Conservation (phyloP, 2,797 vertebrate species). For the Eurystomus glaucurus region DNA sequence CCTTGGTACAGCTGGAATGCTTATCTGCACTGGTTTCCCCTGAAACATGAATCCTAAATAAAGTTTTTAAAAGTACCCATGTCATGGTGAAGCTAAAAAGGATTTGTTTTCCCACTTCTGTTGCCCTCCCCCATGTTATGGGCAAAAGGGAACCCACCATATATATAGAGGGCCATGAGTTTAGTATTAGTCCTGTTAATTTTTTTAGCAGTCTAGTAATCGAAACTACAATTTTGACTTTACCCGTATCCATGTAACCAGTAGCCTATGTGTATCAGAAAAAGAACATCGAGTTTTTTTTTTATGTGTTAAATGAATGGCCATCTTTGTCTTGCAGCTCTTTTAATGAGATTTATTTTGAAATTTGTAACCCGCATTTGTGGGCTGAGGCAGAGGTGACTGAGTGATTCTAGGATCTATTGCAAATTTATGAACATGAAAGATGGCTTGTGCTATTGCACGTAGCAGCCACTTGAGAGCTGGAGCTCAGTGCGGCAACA, state of each 20-base stretch:
- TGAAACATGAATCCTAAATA: neutral
- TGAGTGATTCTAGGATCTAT: neutral
- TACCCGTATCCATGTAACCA: neutral
- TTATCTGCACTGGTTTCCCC: neutral
- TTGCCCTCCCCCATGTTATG: accelerated
- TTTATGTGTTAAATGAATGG: neutral
- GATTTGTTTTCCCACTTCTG: neutral
- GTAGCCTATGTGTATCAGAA: neutral
- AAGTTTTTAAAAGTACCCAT: neutral
- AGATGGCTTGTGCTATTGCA: neutral
- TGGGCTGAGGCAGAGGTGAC: neutral
- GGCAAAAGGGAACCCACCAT: neutral
- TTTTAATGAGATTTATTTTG: neutral
- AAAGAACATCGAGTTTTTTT: neutral
- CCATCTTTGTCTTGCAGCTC: neutral
- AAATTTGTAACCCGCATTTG: neutral
- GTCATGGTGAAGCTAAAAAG: neutral
- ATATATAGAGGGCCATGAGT: accelerated
- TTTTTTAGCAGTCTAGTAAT: neutral
- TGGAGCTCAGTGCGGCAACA: neutral
- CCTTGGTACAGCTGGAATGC: neutral
- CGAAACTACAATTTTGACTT: too few species aligned
- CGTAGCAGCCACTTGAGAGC: neutral
- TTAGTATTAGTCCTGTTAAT: neutral
- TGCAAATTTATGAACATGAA: neutral